Conservation (phyloP, 2,888 invertebrate species). For the Melitaea athalia region DNA sequence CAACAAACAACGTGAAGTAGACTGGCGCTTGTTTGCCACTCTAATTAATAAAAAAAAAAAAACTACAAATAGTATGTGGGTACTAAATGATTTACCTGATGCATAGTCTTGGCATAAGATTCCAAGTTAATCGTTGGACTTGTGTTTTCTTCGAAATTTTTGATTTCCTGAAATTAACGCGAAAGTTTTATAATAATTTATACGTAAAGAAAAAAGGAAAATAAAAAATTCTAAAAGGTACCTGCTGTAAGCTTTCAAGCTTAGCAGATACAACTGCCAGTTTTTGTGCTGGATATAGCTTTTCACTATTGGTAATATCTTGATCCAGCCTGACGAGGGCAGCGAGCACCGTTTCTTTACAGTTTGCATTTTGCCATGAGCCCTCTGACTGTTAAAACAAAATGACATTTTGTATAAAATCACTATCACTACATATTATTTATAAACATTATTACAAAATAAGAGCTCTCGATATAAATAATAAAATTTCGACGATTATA, state of each 20-base stretch:
- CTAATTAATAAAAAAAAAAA: not conserved
- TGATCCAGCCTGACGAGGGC: constrained; percentile 65
- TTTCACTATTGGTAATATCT: constrained; percentile 64
- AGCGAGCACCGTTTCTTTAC: constrained; percentile 66
- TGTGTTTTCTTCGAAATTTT: constrained; percentile 61
- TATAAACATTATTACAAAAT: too few species aligned
- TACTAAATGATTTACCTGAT: constrained; percentile 56
- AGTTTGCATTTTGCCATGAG: constrained; percentile 40
- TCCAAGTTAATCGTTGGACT: constrained; percentile 50
- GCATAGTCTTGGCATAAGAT: constrained; percentile 69
- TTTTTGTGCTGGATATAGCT: constrained; percentile 60
- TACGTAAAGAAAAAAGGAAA: too few species aligned
- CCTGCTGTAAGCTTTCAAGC: constrained; percentile 67
- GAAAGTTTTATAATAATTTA: not conserved
- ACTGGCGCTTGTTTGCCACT: not conserved
- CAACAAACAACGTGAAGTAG: too few species aligned
- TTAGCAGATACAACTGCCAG: constrained; percentile 67
- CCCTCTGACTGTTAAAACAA: not conserved
- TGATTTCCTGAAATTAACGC: constrained; percentile 61
- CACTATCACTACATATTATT: too few species aligned
- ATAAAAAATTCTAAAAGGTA: constrained; percentile 35
- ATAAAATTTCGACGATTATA: too few species aligned
- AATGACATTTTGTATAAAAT: too few species aligned
- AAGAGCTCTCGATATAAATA: too few species aligned
- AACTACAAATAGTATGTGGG: not conserved